Percentiles rank a stretch among this genome's conserved stretches.
Conservation (phyloP, 2,797 vertebrate genomes). For the Staurois parvus region DNA sequence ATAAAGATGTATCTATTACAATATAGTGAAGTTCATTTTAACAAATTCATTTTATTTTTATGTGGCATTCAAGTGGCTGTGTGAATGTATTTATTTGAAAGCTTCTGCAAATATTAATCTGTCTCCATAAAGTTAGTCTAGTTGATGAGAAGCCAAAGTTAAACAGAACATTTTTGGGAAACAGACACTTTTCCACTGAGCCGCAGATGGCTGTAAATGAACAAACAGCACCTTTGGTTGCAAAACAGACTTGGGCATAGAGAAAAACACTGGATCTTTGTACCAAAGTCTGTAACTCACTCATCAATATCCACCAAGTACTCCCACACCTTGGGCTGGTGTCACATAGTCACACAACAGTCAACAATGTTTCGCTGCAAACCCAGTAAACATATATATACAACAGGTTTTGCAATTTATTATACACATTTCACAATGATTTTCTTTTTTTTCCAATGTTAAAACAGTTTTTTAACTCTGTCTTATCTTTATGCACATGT, state of each 20-base stretch:
- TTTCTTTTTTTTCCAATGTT: slow-evolving; percentile 37
- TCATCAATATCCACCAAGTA: slow-evolving; percentile 3
- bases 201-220: slow-evolving; percentile 21
- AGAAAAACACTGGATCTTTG: slow-evolving; percentile 26
- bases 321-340: background rate
- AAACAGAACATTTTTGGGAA: slow-evolving; percentile 32
- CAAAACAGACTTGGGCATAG: slow-evolving; percentile 6
- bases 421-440: slow-evolving; percentile 64
- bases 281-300: slow-evolving; percentile 9
- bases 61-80: background rate
- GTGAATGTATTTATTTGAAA: slow-evolving; percentile 12
- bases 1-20: background rate
- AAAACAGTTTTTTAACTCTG: slow-evolving; percentile 55
- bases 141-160: slow-evolving; percentile 22
- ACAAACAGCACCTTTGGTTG: slow-evolving; percentile 33
- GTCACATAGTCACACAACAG: background rate
- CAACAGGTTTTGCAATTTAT: slow-evolving; percentile 66
- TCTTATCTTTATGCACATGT: slow-evolving; percentile 58
- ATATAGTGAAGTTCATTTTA: background rate
- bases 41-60: background rate
- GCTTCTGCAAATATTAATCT: slow-evolving; percentile 3
- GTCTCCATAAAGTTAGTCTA: slow-evolving; percentile 13
- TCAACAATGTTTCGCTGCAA: slow-evolving; percentile 60
- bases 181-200: slow-evolving; percentile 5
- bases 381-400: slow-evolving; percentile 63